Evolutionary conservation across 2,113 vertebrate species (phyloP).

Genomic region (Neogobius melanostomus): DNA sequence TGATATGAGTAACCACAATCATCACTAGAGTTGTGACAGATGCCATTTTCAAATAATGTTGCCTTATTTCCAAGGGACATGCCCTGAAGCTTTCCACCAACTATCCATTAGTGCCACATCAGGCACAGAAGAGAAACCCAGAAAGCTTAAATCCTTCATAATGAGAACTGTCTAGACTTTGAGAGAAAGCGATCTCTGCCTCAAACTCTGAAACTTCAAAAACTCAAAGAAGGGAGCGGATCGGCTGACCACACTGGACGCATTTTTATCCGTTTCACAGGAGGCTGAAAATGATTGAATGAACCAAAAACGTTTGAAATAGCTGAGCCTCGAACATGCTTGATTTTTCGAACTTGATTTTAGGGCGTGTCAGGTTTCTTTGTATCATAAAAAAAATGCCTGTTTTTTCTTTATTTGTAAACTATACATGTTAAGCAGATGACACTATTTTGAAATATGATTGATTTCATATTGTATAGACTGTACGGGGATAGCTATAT

Average conservation of each 20-base stretch:
- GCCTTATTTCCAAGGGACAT: conserved; percentile 72
- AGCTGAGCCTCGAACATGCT: conserved; percentile 67
- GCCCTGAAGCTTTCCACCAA: conserved; percentile 57
- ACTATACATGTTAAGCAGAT: conserved; percentile 74
- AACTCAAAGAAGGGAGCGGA: conserved; percentile 60
- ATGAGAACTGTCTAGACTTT: conserved; percentile 49
- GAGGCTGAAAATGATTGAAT: conserved; percentile 51
- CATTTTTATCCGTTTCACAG: conserved; percentile 61
- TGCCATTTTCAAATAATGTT: conserved; percentile 74
- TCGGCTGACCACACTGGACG: conserved; percentile 52
- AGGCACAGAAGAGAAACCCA: conserved; percentile 46
- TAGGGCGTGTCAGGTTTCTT: conserved; percentile 72
- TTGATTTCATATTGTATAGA: conserved; percentile 78
- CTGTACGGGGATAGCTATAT: conserved; percentile 66
- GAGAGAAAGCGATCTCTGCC: conserved; percentile 46
- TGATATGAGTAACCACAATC: conserved; percentile 49
- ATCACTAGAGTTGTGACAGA: conserved; percentile 55
- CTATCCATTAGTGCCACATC: conserved; percentile 50
- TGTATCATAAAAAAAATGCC: conserved; percentile 72
- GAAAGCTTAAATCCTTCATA: conserved; percentile 44
- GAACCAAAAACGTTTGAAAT: conserved; percentile 58
- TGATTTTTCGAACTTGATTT: conserved; percentile 68
- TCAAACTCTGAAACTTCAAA: conserved; percentile 59
- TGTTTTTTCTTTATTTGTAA: conserved; percentile 77
- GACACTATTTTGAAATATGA: conserved; percentile 79